Evolutionary conservation across 2,797 vertebrate species (phyloP).

Genomic region (Sebastolobus alascanus): DNA sequence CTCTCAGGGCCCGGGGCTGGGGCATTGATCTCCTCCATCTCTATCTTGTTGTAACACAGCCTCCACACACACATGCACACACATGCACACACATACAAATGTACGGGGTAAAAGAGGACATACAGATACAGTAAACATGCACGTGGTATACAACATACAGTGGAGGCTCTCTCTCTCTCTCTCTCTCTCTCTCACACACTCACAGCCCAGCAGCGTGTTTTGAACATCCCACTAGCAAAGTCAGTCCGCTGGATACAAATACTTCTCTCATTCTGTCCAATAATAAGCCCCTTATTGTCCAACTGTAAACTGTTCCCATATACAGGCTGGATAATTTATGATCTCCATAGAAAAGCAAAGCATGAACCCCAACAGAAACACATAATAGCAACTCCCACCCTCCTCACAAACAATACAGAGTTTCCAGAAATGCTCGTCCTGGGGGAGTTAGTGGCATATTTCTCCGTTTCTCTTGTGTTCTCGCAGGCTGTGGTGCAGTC

Average conservation of each 20-base stretch:
- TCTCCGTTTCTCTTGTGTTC: conserved; percentile 45
- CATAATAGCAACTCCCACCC: conserved; percentile 54
- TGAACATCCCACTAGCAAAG: conserved; percentile 39
- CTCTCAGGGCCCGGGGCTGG: conserved; percentile 64
- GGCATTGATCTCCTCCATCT: conserved; percentile 79
- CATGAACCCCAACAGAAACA: conserved; percentile 59
- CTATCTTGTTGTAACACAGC: conserved; percentile 71
- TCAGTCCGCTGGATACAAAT: conserved; percentile 37
- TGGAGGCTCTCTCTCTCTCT: conserved; percentile 1
- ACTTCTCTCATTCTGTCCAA: conserved; percentile 39
- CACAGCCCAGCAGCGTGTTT: conserved; percentile 1
- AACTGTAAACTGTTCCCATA: conserved; percentile 54
- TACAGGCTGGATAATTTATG: conserved; percentile 58
- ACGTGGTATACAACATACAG: conserved; percentile 8
- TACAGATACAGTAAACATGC: conserved; percentile 36
- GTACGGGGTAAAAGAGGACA: conserved; percentile 20
- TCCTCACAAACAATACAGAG: conserved; percentile 56
- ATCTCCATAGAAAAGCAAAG: conserved; percentile 56
- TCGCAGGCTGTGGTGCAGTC: conserved; percentile 53
- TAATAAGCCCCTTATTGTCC: conserved; percentile 64
- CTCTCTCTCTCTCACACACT: conserved; percentile 5
- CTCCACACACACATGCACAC: conserved; percentile 22
- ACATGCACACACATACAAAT: conserved; percentile 18
- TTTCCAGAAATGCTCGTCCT: conserved; percentile 57
- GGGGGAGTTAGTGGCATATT: conserved; percentile 55